Evolutionary conservation across 2,113 vertebrate species (phyloP), one percentile per base, ranked within the genome.

Genomic region (Rousettus leschenaultii): DNA sequence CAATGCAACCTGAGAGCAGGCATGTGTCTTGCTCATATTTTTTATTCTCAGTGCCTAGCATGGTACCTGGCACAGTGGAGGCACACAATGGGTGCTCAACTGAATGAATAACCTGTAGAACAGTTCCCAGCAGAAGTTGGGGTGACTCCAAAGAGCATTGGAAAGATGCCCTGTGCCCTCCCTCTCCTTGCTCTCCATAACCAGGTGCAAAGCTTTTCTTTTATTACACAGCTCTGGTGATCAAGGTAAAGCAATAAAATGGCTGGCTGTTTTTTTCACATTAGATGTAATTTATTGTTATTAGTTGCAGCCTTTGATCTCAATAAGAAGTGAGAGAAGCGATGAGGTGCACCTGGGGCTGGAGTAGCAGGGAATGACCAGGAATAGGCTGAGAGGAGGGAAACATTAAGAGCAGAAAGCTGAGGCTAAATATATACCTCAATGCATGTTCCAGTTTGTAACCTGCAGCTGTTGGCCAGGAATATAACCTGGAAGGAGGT

Each of bases 291-390:
- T 57, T 75, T 94, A 85, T 51, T 30, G 66, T 59, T 26, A 43
- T 71, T 48, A 80, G 22, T 53, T 1, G 0, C 33, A 91, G 48
- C 59, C 53, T 89, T 90, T 86, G 77, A 78, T 92, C 91, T 91
- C 15, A 65, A 2, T 7, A 48, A 89, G 53, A 73, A 19, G 2
- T 0, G 1, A 70, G n/a, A 86, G 70, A 26, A 66, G 30, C 10
- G 35, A 40, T 0, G 4, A 66, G 65, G 19, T 33, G 1, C 9
- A 1, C 0, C 1, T 57, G 57, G 24, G 48, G 28, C 19, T 66
- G 38, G 14, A 61, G 33, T 21, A 40, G 30, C 43, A 53, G 61
- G 11, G 6, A 28, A 48, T 5, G 11, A 35, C 18, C 1, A 26
- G 53, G 9, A n/a, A 22, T 8, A 5, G 24, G 19, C 8, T 33